These are phyloP conservation scores for Catocala fraxini DNA, from an alignment of 2,888 invertebrate species.

Conservation along the genomic window DNA sequence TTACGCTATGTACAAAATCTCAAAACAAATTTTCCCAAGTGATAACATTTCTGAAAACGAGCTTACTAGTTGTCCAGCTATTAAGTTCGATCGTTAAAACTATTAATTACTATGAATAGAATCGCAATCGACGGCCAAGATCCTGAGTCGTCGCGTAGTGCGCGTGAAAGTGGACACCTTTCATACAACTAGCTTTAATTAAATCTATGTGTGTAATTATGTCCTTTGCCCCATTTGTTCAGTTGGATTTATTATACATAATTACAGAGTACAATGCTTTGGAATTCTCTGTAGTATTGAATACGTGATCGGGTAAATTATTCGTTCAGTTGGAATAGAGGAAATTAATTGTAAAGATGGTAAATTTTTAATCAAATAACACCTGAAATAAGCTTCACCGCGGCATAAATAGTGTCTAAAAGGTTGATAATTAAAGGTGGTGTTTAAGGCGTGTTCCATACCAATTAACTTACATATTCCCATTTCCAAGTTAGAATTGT, in stretches of 20 bases:
- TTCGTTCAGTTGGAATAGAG: slow-evolving; percentile 61
- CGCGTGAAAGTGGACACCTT: slow-evolving; percentile 85
- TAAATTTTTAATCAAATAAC: slow-evolving; percentile 84
- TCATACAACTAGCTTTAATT: slow-evolving; percentile 78
- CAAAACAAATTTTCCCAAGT: slow-evolving; percentile 28
- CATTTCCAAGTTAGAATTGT: slow-evolving; percentile 39
- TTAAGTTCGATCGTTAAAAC: slow-evolving; percentile 50
- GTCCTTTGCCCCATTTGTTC: slow-evolving; percentile 84
- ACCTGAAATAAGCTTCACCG: slow-evolving; percentile 83
- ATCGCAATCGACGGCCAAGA: slow-evolving; percentile 58
- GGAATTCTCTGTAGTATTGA: slow-evolving; percentile 69
- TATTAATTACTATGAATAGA: slow-evolving; percentile 65
- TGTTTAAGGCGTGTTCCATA: slow-evolving; percentile 58
- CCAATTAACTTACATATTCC: slow-evolving; percentile 50
- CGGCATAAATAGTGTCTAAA: slow-evolving; percentile 65
- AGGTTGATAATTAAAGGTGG: slow-evolving; percentile 69
- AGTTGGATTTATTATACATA: slow-evolving; percentile 73
- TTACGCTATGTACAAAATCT: slow-evolving; percentile 45
- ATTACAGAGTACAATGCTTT: slow-evolving; percentile 76
- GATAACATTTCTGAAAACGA: slow-evolving; percentile 44
- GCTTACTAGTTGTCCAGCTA: slow-evolving; percentile 39
- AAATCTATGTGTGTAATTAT: slow-evolving; percentile 78
- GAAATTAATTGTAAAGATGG: slow-evolving; percentile 72
- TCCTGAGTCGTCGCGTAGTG: slow-evolving; percentile 61
- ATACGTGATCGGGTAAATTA: slow-evolving; percentile 68